A percentile compares a stretch with the other conserved stretches of the same genome.
Conservation (phyloP, 1,140 invertebrate species). For the Holcopasites calliopsidis region DNA sequence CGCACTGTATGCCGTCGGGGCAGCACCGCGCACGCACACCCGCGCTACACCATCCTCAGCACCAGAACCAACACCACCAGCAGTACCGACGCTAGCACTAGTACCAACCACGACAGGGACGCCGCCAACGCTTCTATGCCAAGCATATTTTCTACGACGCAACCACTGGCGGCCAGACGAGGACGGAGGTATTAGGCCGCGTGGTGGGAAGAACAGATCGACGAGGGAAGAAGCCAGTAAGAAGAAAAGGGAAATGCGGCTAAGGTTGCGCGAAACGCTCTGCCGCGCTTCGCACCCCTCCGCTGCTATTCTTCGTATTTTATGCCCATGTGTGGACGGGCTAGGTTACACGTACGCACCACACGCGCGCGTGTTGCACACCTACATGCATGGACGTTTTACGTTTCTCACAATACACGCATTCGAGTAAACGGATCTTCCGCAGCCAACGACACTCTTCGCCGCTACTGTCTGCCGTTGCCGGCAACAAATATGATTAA, state of each 20-base stretch:
- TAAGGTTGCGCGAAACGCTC: not conserved
- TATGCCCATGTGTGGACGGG: not conserved
- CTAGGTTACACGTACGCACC: too few species aligned
- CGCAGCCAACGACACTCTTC: constrained; percentile 14
- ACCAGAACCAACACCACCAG: constrained; percentile 31
- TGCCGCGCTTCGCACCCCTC: constrained; percentile 11
- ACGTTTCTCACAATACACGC: not conserved
- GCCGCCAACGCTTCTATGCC: too few species aligned
- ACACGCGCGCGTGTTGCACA: not conserved
- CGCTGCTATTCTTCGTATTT: not conserved
- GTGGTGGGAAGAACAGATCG: not conserved
- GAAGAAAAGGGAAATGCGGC: constrained; percentile 2
- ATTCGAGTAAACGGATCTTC: too few species aligned
- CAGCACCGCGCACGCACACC: constrained; percentile 58
- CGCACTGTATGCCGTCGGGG: constrained; percentile 54
- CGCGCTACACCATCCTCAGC: constrained; percentile 48
- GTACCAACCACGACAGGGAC: constrained; percentile 8
- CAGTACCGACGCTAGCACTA: constrained; percentile 14
- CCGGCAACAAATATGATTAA: not conserved
- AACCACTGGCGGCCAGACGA: not conserved
- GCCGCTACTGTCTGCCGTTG: not conserved
- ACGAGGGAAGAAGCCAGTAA: not conserved
- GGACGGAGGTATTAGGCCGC: not conserved
- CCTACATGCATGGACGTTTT: not conserved
- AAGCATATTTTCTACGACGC: too few species aligned